Conservation (phyloP, 2,797 vertebrate species). For the Schizothorax lantsangensis region DNA sequence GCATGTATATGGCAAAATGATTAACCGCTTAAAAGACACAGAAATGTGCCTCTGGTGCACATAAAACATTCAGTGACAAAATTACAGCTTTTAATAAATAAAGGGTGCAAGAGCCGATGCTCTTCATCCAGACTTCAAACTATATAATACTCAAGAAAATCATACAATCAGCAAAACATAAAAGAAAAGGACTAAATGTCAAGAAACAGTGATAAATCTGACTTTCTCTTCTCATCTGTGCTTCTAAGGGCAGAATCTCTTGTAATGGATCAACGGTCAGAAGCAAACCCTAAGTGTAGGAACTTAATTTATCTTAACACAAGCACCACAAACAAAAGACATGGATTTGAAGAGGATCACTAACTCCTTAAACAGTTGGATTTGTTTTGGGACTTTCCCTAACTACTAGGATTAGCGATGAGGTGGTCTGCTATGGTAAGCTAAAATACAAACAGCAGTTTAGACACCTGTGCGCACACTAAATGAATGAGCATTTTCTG, state of each 20-base stretch:
- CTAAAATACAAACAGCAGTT: constrained; percentile 69
- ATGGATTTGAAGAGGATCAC: constrained; percentile 59
- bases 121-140: constrained; percentile 27
- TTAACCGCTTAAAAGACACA: neutral
- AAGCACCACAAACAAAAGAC: constrained; percentile 39
- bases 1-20: neutral
- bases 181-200: neutral
- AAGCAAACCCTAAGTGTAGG: constrained; percentile 26
- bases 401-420: constrained; percentile 58
- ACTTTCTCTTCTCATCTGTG: constrained; percentile 44
- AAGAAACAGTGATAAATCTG: neutral
- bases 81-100: constrained; percentile 76
- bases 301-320: constrained; percentile 50
- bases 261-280: constrained; percentile 56
- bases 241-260: constrained; percentile 50
- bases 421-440: constrained; percentile 58
- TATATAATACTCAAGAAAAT: constrained; percentile 12
- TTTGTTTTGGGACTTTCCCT: constrained; percentile 61
- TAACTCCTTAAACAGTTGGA: constrained; percentile 57
- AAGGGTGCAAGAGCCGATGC: constrained; percentile 42
- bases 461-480: constrained; percentile 69
- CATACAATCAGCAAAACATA: neutral
- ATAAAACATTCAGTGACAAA: constrained; percentile 64
- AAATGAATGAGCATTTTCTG: neutral
- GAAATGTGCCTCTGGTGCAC: constrained; percentile 1